A percentile compares a stretch with the other conserved stretches of the same genome.
Conservation (phyloP, 1,140 invertebrate genomes). For the Ganaspis sp. region DNA sequence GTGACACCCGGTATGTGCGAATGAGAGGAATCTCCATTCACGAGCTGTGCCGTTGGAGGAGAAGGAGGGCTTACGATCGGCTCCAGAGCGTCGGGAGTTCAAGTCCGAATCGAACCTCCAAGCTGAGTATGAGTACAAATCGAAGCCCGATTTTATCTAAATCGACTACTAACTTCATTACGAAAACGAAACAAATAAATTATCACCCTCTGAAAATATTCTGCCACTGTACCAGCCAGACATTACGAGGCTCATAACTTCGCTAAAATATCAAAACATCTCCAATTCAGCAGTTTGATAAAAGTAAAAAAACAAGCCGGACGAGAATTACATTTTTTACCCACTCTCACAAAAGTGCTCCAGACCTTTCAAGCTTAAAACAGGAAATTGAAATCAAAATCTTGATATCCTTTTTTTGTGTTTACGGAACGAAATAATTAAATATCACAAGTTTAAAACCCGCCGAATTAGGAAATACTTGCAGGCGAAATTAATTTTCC, state of each 20-base stretch:
- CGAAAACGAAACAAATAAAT: slow-evolving; percentile 24
- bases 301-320: background rate
- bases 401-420: too few species aligned
- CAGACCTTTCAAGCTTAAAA: too few species aligned
- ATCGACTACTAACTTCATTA: slow-evolving; percentile 30
- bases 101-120: slow-evolving; percentile 18
- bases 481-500: too few species aligned
- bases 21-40: slow-evolving; percentile 34
- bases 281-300: background rate
- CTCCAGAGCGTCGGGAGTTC: background rate
- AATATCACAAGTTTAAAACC: too few species aligned
- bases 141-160: slow-evolving; percentile 20
- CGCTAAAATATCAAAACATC: background rate
- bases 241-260: background rate
- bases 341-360: too few species aligned
- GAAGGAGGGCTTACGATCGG: slow-evolving; percentile 20
- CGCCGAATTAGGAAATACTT: too few species aligned
- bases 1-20: slow-evolving; percentile 39
- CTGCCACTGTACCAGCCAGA: background rate
- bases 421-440: too few species aligned
- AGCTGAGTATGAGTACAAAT: slow-evolving; percentile 12
- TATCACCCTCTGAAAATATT: slow-evolving; percentile 27
- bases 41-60: slow-evolving; percentile 6
- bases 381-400: too few species aligned
- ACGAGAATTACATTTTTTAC: too few species aligned